A percentile compares a stretch with the other conserved stretches of the same genome.
phyloP scores from a whole-genome alignment of 2,797 vertebrate species.

The Helostoma temminkii region DNA sequence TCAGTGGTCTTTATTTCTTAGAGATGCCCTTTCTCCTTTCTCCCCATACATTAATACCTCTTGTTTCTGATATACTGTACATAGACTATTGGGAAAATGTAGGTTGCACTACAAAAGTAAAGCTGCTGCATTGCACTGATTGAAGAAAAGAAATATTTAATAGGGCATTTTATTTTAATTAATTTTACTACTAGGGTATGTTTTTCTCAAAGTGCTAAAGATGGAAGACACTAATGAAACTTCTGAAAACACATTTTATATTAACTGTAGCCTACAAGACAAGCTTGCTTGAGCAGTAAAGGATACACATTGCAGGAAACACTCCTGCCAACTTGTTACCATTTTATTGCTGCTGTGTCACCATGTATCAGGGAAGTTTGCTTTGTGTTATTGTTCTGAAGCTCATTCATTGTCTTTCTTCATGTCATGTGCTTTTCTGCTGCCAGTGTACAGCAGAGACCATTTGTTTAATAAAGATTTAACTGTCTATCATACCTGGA shows the following conservation, averaged over 20 bases:
- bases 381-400: constrained; percentile 41
- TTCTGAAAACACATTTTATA: neutral
- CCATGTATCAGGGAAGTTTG: constrained; percentile 21
- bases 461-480: constrained; percentile 42
- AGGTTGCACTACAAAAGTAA: no score
- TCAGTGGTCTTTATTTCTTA: constrained; percentile 75
- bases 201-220: neutral
- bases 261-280: neutral
- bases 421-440: constrained; percentile 27
- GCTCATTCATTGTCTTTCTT: constrained; percentile 30
- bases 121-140: neutral
- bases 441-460: constrained; percentile 23
- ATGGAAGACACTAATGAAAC: neutral
- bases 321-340: neutral
- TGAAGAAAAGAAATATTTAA: neutral
- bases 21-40: no score
- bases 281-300: neutral
- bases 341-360: constrained; percentile 22
- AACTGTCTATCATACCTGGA: no score
- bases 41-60: no score
- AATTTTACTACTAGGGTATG: neutral
- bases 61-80: no score
- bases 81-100: no score
- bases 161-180: neutral
- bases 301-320: neutral